Base-by-base conservation (phyloP, 2,888 invertebrate species). In the Luffia ferchaultella region DNA sequence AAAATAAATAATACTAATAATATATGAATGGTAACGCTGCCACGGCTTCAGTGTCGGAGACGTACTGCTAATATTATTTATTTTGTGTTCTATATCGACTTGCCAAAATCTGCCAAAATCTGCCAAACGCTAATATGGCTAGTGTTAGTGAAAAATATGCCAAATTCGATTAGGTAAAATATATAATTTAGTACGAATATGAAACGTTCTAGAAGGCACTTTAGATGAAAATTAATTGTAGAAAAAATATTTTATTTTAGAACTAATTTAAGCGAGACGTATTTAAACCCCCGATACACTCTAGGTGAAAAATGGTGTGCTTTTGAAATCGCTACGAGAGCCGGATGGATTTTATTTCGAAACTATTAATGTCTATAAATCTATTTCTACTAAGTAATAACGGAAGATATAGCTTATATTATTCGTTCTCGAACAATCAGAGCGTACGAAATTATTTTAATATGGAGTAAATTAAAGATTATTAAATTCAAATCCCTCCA, bases 401-500 rank as follows among this genome's bases (percentile, higher is more conserved):
- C n/a, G n/a, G n/a, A n/a, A 30, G 30, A 30, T 7, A 12, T 30
- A 30, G 30, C 30, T 30, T 30, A 30, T 30, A 30, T 30, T 30
- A 30, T 30, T 12, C 30, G 30, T 30, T 30, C 30, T 7, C 12
- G 3, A 30, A 30, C 12, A 30, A 30, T 30, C 30, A 30, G 12
- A 30, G 30, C 12, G 30, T 30, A 30, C 30, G 30, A 30, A 30
- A 30, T 30, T 30, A 30, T 30, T 30, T 30, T 30, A 30, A 30
- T 30, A 30, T 30, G 30, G 12, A 3, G 30, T 30, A 30, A 30
- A 30, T 30, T 30, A 30, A 30, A 30, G 30, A 12, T 30, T 30
- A 30, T 30, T 30, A 12, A 30, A 30, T 30, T 30, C 5, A 76
- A 79, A 62, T 82, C 80, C 82, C 78, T 80, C 82, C 80, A 80